These are phyloP conservation scores for Archocentrus centrarchus DNA, from an alignment of 2,113 vertebrate genomes.

Conservation along the genomic window DNA sequence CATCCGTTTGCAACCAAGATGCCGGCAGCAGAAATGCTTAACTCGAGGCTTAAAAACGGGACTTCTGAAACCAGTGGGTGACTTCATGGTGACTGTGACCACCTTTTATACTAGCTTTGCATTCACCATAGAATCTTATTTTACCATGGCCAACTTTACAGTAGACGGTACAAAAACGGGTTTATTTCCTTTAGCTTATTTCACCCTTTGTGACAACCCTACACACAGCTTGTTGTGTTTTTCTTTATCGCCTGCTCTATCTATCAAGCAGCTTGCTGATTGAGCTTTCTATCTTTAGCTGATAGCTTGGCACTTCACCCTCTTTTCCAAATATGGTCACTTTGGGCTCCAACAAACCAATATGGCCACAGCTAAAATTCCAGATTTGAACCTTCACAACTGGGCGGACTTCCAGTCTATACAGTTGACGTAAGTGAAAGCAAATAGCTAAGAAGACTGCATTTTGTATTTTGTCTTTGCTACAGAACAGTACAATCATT, in stretches of 20 bases:
- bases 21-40: rapidly evolving
- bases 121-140: too few relatives aligned
- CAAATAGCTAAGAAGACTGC: neutral
- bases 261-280: too few relatives aligned
- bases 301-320: neutral
- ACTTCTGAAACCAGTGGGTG: neutral
- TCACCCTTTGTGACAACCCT: neutral
- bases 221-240: too few relatives aligned
- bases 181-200: neutral
- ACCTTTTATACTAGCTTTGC: neutral
- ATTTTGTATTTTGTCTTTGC: neutral
- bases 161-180: neutral
- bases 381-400: neutral
- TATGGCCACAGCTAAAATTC: neutral
- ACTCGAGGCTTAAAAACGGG: neutral
- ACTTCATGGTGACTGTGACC: neutral
- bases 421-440: neutral
- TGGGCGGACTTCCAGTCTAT: too few relatives aligned
- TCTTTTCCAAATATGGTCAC: too few relatives aligned
- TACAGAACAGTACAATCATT: neutral
- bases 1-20: neutral
- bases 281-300: neutral
- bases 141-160: neutral
- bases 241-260: too few relatives aligned
- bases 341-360: neutral